A percentile compares a stretch with the other conserved stretches of the same genome.
Evolutionary conservation across 2,888 invertebrate genomes (phyloP).

Genomic region (Mythimna albipuncta): DNA sequence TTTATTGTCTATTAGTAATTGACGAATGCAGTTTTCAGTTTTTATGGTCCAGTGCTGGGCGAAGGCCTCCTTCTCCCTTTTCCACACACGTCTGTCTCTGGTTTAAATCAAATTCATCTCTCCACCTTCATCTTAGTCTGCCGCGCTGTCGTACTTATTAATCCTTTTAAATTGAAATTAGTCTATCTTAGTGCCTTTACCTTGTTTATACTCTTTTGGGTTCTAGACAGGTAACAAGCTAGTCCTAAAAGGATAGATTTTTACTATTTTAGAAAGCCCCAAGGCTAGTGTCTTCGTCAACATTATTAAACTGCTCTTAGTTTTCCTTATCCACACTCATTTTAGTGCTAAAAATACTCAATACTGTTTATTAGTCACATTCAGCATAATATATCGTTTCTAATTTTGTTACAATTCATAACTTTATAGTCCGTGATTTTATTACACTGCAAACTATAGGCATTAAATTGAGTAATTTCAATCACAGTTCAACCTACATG

Average conservation of each 20-base stretch:
- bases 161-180: too few species aligned
- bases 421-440: neutral
- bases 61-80: too few species aligned
- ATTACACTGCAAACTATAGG: neutral
- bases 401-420: slow-evolving; percentile 18
- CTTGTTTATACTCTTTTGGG: too few species aligned
- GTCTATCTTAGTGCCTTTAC: too few species aligned
- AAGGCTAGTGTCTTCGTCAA: neutral
- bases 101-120: too few species aligned
- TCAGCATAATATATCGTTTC: neutral
- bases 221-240: neutral
- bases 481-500: neutral
- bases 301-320: neutral
- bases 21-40: slow-evolving; percentile 9
- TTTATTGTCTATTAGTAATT: slow-evolving; percentile 12
- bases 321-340: slow-evolving; percentile 29
- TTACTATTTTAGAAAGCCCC: neutral
- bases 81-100: too few species aligned
- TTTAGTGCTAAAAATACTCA: slow-evolving; percentile 41
- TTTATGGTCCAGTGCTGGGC: neutral
- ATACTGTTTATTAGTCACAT: slow-evolving; percentile 23
- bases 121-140: too few species aligned
- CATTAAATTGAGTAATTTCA: neutral
- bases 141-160: too few species aligned
- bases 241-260: neutral